Conservation (phyloP, 2,888 invertebrate genomes). For the Volucella zonaria region DNA sequence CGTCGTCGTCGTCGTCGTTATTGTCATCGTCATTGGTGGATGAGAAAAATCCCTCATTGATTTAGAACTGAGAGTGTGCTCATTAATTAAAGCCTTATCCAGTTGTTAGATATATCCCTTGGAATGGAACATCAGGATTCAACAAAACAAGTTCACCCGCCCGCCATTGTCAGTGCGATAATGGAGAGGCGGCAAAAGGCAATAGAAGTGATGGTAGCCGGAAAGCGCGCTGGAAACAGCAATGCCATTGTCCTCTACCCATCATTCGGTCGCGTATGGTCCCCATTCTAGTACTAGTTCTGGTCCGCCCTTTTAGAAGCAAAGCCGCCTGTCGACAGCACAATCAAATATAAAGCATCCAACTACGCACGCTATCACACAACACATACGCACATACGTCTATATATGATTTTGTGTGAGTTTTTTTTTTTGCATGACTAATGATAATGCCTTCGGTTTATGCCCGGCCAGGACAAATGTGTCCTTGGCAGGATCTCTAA, state of each 20-base stretch:
- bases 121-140: slow-evolving; percentile 49
- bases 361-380: background rate
- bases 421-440: slow-evolving; percentile 68
- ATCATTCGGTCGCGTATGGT: slow-evolving; percentile 18
- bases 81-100: slow-evolving; percentile 72
- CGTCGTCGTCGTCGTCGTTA: background rate
- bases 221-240: background rate
- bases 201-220: background rate
- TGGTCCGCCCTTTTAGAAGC: slow-evolving; percentile 22
- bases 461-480: slow-evolving; percentile 61
- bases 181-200: slow-evolving; percentile 46
- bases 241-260: background rate
- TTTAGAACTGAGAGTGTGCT: slow-evolving; percentile 69
- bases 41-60: slow-evolving; percentile 71
- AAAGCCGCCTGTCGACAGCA: slow-evolving; percentile 67
- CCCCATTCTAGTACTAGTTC: background rate
- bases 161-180: slow-evolving; percentile 68
- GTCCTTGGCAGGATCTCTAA: slow-evolving; percentile 72
- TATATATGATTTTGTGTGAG: background rate
- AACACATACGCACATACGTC: slow-evolving; percentile 8
- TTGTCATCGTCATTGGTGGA: slow-evolving; percentile 12
- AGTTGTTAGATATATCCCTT: slow-evolving; percentile 46
- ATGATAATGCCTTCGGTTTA: slow-evolving; percentile 63
- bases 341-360: slow-evolving; percentile 49
- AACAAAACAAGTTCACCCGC: slow-evolving; percentile 60